These are phyloP conservation scores for Eospalax fontanierii DNA, from an alignment of 2,797 vertebrate genomes.

Conservation along the genomic window DNA sequence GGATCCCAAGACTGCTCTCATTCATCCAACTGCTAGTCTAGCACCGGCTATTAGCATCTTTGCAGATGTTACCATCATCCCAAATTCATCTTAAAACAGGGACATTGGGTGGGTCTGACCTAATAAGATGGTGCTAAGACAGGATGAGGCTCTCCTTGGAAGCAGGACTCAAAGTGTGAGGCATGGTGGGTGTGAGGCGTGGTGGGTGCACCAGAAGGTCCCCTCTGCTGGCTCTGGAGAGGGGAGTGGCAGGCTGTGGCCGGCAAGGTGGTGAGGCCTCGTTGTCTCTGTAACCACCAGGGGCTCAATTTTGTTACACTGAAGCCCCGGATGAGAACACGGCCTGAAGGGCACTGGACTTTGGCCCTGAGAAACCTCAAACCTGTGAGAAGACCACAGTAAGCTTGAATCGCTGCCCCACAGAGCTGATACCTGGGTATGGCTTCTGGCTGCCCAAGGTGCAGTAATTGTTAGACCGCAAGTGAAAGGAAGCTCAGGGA, in stretches of 20 bases:
- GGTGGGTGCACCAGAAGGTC: too few relatives aligned
- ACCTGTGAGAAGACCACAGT: not conserved
- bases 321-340: not conserved
- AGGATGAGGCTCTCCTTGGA: not conserved
- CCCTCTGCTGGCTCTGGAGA: not conserved
- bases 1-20: not conserved
- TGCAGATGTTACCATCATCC: not conserved
- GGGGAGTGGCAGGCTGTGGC: too few relatives aligned
- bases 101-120: not conserved
- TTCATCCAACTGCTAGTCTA: too few relatives aligned
- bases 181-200: not conserved
- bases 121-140: not conserved
- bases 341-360: not conserved
- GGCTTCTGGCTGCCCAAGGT: not conserved
- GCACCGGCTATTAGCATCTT: too few relatives aligned
- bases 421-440: not conserved
- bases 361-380: not conserved
- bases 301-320: not conserved
- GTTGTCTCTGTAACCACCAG: not conserved
- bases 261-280: not conserved
- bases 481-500: not conserved
- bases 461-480: not conserved
- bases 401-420: not conserved
- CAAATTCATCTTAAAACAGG: not conserved
- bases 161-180: not conserved